phyloP scores from a whole-genome alignment of 2,888 invertebrate genomes.

The Idaea aversata region DNA sequence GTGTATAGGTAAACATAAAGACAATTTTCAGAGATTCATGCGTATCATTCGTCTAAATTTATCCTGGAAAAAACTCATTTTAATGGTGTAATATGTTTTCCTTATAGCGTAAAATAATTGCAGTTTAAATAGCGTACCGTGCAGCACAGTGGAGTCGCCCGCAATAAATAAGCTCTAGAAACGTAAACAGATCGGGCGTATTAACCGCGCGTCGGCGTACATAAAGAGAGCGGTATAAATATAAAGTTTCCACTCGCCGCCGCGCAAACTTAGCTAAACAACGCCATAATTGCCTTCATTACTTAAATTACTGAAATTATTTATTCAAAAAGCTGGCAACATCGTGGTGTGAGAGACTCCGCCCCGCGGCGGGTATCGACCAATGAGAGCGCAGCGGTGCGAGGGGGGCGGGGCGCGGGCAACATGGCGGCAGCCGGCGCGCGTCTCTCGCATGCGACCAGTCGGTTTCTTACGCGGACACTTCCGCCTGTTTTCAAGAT shows the following conservation, averaged over 20 bases:
- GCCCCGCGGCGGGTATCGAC: conserved; percentile 61
- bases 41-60: conserved; percentile 33
- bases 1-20: conserved; percentile 17
- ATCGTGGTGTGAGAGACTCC: conserved; percentile 63
- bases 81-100: conserved; percentile 70
- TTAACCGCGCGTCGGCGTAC: conserved; percentile 79
- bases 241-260: conserved; percentile 78
- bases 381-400: conserved; percentile 27
- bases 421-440: conserved; percentile 71
- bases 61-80: conserved; percentile 53
- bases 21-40: conserved; percentile 16
- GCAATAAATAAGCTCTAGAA: conserved; percentile 75
- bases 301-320: conserved; percentile 81
- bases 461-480: conserved; percentile 53
- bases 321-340: conserved; percentile 81
- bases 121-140: conserved; percentile 74
- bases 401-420: conserved; percentile 61
- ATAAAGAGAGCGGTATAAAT: conserved; percentile 80
- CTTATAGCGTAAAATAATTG: conserved; percentile 74
- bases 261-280: conserved; percentile 81
- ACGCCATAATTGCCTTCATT: conserved; percentile 81
- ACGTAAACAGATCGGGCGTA: conserved; percentile 79
- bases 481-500: conserved; percentile 45
- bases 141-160: conserved; percentile 70
- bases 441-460: conserved; percentile 48